Conservation (phyloP, 2,888 invertebrate genomes). For the Alviniconcha strummeri region DNA sequence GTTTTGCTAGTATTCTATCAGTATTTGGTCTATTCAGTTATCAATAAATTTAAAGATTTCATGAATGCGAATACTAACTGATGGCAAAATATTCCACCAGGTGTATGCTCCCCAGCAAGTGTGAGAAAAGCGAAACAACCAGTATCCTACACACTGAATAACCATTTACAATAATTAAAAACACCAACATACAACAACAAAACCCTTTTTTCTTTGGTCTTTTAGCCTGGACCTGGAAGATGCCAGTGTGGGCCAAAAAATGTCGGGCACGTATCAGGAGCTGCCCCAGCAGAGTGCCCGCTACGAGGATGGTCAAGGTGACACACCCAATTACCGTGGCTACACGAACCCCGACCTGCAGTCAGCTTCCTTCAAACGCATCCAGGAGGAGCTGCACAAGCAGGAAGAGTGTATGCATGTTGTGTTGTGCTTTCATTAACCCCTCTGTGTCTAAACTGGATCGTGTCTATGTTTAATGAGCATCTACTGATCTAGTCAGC, state of each 20-base stretch:
- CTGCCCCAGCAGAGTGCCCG: conserved; percentile 38
- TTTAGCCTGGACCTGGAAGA: conserved; percentile 54
- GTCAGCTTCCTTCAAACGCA: conserved; percentile 62
- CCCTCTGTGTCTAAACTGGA: too few relatives aligned
- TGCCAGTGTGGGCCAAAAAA: conserved; percentile 50
- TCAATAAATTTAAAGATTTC: too few relatives aligned
- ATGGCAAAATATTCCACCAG: too few relatives aligned
- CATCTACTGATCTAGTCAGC: too few relatives aligned
- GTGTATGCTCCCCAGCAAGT: too few relatives aligned
- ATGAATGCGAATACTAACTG: too few relatives aligned
- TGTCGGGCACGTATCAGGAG: conserved; percentile 60
- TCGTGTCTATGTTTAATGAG: too few relatives aligned
- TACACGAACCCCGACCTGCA: conserved; percentile 63
- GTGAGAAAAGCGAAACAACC: neutral
- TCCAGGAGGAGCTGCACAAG: conserved; percentile 49
- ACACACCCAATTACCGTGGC: conserved; percentile 49
- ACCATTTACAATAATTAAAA: neutral
- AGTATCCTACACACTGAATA: neutral
- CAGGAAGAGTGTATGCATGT: conserved; percentile 36
- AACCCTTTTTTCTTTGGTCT: neutral
- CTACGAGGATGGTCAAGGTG: conserved; percentile 37
- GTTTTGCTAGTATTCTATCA: too few relatives aligned
- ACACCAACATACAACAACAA: neutral
- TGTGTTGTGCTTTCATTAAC: conserved; percentile 7
- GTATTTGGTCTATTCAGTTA: too few relatives aligned